Base-by-base conservation (phyloP, 2,797 vertebrate species). In the Artibeus jamaicensis region DNA sequence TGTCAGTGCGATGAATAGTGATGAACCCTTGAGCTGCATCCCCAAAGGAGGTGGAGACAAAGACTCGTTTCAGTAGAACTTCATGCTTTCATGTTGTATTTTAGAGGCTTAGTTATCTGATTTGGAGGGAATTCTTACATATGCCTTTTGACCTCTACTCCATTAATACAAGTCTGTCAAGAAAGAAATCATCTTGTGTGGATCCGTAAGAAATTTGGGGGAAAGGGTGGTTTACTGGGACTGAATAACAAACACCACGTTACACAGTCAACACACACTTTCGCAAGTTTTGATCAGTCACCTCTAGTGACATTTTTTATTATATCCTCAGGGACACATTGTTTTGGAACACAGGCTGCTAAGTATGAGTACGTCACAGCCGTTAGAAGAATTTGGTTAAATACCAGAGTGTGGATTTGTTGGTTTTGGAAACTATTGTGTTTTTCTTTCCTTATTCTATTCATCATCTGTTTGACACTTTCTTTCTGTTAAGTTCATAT, bases 371-470 rank as follows among this genome's bases (percentile, higher is more conserved):
- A 37, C 0, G 1, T 73, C 86, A 89, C 44, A 96, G 76, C 77
- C 96, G 42, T 94, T 97, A 6, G 62, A 59, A 76, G 78, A 96
- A 70, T 96, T 94, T 92, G 84, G 82, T 89, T 96, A 76, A 70
- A 96, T 95, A 11, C 7, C 29, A 84, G 10, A 12, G 37, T 18
- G 95, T 32, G 6, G 6, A 68, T 94, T 97, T 96, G 57, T 88
- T 97, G 82, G 15, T 97, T 94, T 98, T 96, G 73, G 88, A 97
- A 96, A 89, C 67, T 1, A 11, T 34, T 93, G 3, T 70, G 16
- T 79, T 96, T 94, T 97, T 62, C 95, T 97, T 97, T 74, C 42
- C 57, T n/a, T 19, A 74, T 92, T 92, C 74, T 91, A 18, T 97
- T 96, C 92, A 68, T 96, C 5, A 42, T 95, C 59, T 37, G 0